These are phyloP conservation scores for Nothoprocta pentlandii DNA, from an alignment of 2,113 vertebrate species.

Conservation along the genomic window DNA sequence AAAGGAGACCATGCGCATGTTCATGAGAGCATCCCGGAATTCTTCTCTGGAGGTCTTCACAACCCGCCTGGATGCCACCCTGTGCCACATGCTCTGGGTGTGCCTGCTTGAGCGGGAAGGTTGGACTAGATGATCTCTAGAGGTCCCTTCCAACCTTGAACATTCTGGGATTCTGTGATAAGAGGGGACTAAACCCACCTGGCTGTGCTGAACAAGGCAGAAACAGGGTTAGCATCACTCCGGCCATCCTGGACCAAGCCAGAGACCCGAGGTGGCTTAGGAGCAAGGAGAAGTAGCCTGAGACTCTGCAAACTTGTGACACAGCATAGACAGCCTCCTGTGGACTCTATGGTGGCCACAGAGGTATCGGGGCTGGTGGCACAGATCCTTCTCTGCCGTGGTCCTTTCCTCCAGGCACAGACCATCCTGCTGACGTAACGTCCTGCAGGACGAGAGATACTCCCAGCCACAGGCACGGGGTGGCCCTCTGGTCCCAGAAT, in stretches of 20 bases:
- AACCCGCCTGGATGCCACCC: too few relatives aligned
- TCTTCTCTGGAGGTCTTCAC: too few relatives aligned
- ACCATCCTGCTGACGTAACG: neutral
- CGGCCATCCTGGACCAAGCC: too few relatives aligned
- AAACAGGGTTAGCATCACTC: too few relatives aligned
- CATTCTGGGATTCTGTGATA: neutral
- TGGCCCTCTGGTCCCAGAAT: rapidly evolving
- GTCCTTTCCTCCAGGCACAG: neutral
- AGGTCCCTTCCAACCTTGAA: too few relatives aligned
- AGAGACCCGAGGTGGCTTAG: neutral
- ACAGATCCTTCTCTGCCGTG: neutral
- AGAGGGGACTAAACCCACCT: rapidly evolving
- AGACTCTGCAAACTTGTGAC: neutral
- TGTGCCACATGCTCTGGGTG: too few relatives aligned
- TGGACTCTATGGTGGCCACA: rapidly evolving
- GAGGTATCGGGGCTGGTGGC: rapidly evolving
- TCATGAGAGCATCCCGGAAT: neutral
- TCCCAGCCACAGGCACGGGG: rapidly evolving
- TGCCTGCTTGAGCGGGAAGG: too few relatives aligned
- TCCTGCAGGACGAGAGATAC: rapidly evolving
- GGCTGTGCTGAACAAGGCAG: too few relatives aligned
- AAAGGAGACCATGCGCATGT: rapidly evolving
- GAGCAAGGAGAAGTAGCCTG: neutral
- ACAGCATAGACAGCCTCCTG: neutral
- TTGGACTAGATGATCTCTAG: too few relatives aligned